Conservation (phyloP, 1,140 invertebrate genomes). For the Agraylea sexmaculata region DNA sequence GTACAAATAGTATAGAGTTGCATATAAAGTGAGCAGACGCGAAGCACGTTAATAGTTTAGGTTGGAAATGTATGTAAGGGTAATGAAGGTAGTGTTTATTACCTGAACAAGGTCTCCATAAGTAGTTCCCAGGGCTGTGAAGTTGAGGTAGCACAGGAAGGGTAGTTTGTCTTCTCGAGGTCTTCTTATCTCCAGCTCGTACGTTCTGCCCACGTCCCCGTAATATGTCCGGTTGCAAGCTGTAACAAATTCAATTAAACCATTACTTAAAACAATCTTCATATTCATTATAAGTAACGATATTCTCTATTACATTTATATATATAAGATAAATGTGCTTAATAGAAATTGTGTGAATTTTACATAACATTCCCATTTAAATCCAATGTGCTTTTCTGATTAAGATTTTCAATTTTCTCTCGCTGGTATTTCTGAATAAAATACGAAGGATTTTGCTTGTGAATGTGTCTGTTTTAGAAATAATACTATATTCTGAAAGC, state of each 20-base stretch:
- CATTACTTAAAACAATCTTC: too few relatives aligned
- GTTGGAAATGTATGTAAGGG: neutral
- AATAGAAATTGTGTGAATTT: too few relatives aligned
- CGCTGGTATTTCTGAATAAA: too few relatives aligned
- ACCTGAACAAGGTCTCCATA: constrained; percentile 70
- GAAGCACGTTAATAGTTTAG: neutral
- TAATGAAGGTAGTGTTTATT: constrained; percentile 20
- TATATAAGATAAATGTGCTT: too few relatives aligned
- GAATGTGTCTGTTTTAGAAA: too few relatives aligned
- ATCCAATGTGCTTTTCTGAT: too few relatives aligned
- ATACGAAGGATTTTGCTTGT: too few relatives aligned
- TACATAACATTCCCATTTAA: too few relatives aligned
- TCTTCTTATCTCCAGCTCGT: constrained; percentile 61
- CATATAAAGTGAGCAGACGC: neutral
- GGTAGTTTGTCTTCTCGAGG: constrained; percentile 61
- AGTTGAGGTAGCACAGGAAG: constrained; percentile 67
- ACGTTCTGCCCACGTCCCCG: constrained; percentile 65
- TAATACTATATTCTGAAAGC: too few relatives aligned
- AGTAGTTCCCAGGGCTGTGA: constrained; percentile 58
- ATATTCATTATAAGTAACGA: too few relatives aligned
- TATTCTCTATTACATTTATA: too few relatives aligned
- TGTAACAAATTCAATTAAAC: constrained; percentile 43
- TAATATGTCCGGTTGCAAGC: constrained; percentile 75
- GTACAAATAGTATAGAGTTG: neutral
- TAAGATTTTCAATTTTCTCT: too few relatives aligned